Percentiles rank a stretch among this genome's conserved stretches.
Conservation (phyloP, 2,113 vertebrate genomes). For the Syrrhaptes paradoxus region DNA sequence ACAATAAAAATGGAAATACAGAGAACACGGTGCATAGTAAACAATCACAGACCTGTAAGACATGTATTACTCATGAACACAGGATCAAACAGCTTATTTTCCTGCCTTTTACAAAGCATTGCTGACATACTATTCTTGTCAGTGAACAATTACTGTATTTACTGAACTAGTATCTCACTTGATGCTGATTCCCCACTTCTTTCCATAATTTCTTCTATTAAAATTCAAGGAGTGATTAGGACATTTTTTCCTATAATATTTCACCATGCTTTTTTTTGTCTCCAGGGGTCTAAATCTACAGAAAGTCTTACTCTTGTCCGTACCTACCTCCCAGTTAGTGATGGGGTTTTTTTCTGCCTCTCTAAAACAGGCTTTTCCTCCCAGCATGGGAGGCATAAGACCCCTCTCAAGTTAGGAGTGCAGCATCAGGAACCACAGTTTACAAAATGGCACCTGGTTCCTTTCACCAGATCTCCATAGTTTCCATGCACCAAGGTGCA, state of each 20-base stretch:
- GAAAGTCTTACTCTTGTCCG: background rate
- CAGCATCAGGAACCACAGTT: background rate
- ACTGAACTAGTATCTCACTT: background rate
- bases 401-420: background rate
- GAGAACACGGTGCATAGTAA: background rate
- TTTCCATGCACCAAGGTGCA: background rate
- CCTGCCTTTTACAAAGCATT: background rate
- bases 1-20: constrained; percentile 4
- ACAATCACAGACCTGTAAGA: background rate
- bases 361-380: background rate
- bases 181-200: background rate
- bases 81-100: constrained; percentile 21
- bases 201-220: background rate
- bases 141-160: background rate
- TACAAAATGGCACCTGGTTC: background rate
- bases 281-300: background rate
- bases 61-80: background rate
- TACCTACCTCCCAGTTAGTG: background rate
- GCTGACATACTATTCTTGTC: background rate
- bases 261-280: background rate
- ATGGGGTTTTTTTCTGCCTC: background rate
- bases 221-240: background rate
- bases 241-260: background rate
- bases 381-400: background rate
- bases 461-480: background rate